Percentiles rank a stretch among this genome's conserved stretches.
Evolutionary conservation across 2,113 vertebrate species (phyloP).

Genomic region (Heterocephalus glaber): DNA sequence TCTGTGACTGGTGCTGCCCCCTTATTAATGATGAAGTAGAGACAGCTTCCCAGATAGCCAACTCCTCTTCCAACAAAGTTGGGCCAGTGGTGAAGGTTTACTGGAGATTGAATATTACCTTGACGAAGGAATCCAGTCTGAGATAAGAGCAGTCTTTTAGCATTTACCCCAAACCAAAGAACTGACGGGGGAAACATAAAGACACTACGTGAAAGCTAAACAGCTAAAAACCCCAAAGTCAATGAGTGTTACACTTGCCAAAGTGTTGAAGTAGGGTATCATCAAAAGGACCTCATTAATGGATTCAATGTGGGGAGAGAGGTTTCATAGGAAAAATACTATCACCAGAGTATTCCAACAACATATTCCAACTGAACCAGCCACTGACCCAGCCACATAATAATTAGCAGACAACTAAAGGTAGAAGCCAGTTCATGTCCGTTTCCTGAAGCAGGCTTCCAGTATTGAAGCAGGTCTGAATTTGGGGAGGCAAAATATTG

Average conservation of each 20-base stretch:
- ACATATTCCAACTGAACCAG: neutral
- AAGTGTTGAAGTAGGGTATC: neutral
- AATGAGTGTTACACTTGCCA: neutral
- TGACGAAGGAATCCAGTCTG: neutral
- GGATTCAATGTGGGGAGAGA: neutral
- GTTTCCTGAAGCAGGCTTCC: neutral
- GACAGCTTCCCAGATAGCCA: neutral
- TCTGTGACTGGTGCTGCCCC: neutral
- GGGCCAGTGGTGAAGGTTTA: neutral
- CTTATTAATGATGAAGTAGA: neutral
- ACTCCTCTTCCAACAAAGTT: neutral
- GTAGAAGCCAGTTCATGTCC: neutral
- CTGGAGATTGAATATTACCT: neutral
- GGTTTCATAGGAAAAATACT: neutral
- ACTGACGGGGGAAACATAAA: neutral
- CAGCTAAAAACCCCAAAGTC: neutral
- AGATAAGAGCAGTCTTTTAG: too few relatives aligned
- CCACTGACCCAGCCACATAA: neutral
- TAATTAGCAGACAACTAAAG: neutral
- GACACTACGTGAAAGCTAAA: neutral
- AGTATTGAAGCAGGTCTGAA: neutral
- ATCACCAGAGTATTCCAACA: neutral
- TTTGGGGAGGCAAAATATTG: neutral
- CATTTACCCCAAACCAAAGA: neutral
- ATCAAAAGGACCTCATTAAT: neutral